Conservation (phyloP, 1,140 invertebrate species). For the Gyrodactylus bullatarudis region DNA sequence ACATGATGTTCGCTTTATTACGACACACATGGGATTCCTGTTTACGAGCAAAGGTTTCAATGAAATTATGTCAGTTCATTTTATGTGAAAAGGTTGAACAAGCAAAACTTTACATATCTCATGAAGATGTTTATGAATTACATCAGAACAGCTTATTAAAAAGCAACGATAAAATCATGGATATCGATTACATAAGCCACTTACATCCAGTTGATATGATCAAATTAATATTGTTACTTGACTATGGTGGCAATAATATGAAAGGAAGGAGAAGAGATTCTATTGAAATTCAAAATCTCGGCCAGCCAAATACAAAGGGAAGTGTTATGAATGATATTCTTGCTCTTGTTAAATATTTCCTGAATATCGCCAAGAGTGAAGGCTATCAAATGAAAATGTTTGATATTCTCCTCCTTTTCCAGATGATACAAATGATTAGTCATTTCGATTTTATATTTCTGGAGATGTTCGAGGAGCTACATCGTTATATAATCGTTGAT, state of each 20-base stretch:
- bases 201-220: not conserved
- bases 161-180: not conserved
- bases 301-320: not conserved
- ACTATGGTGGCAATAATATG: too few species aligned
- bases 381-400: not conserved
- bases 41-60: not conserved
- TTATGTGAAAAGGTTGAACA: not conserved
- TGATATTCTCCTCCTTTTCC: not conserved
- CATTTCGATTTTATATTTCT: not conserved
- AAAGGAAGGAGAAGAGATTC: too few species aligned
- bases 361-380: not conserved
- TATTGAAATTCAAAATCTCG: not conserved
- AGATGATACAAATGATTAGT: not conserved
- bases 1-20: not conserved
- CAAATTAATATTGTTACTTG: not conserved
- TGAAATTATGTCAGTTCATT: not conserved
- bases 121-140: not conserved
- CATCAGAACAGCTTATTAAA: not conserved
- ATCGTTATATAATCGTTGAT: not conserved
- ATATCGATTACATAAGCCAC: not conserved
- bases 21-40: not conserved
- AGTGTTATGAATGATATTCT: not conserved
- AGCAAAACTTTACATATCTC: not conserved
- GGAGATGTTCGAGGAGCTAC: not conserved
- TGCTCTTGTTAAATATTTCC: not conserved